phyloP scores from a whole-genome alignment of 2,888 invertebrate species.

The Stegana nigrithorax region DNA sequence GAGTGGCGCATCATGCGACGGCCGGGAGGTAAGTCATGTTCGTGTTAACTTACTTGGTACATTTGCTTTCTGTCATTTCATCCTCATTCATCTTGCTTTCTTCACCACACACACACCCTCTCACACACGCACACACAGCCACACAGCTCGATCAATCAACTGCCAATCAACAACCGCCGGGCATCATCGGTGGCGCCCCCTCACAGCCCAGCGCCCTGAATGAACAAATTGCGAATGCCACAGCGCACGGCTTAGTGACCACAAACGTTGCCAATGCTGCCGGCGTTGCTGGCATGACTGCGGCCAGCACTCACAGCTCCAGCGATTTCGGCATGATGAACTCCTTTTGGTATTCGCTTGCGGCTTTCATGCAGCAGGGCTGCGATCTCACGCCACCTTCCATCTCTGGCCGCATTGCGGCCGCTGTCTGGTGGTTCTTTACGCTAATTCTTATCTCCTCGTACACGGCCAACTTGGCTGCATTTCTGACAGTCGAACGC shows the following conservation, averaged over 20 bases:
- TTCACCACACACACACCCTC: neutral
- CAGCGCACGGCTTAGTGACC: constrained; percentile 6
- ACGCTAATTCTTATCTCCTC: constrained; percentile 97
- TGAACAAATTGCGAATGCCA: neutral
- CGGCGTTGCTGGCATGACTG: constrained; percentile 29
- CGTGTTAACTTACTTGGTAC: too few species aligned
- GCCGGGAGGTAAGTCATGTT: constrained; percentile 13
- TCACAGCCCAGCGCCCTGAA: neutral
- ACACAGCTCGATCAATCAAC: constrained; percentile 39
- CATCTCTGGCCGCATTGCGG: constrained; percentile 82
- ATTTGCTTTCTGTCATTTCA: neutral
- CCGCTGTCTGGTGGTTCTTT: constrained; percentile 99
- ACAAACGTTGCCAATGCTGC: constrained; percentile 2
- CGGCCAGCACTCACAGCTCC: constrained; percentile 61
- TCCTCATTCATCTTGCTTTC: neutral
- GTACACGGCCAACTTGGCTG: constrained; percentile 98
- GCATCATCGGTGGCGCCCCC: constrained; percentile 59
- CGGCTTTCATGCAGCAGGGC: constrained; percentile 98
- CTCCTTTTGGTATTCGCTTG: constrained; percentile 97
- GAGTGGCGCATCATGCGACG: constrained; percentile 88
- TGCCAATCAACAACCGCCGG: constrained; percentile 58
- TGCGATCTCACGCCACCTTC: constrained; percentile 95
- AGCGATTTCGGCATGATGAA: constrained; percentile 96
- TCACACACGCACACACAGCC: neutral
- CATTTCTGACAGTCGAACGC: constrained; percentile 96